Evolutionary conservation across 1,140 invertebrate genomes (phyloP), one percentile per base, ranked within the genome.

Genomic region (Zaprionus gabonicus): DNA sequence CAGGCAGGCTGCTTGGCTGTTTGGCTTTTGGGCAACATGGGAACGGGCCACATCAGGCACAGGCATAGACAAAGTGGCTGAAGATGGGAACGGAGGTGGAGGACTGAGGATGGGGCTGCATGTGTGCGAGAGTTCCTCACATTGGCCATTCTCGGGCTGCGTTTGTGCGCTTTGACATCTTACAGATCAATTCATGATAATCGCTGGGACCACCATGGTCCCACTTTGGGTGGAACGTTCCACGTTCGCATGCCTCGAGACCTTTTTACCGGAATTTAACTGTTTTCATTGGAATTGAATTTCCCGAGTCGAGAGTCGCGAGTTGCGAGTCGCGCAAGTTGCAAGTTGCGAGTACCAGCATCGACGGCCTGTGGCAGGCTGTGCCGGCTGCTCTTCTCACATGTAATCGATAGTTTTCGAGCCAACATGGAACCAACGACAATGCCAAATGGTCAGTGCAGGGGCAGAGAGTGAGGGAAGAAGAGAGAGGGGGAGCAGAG

Each of bases 101-200:
- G 9, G 41, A 41, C 53, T 31, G 13, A 49, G 34, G 49, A 31
- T 51, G 28, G n/a, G 51, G n/a, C 34, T 44, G 44, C 72, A 75
- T 79, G 69, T 72, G 69, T 81, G 70, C 75, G 77, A 63, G 77
- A 63, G 81, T 70, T 65, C 72, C 72, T 55, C n/a, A 41, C 69
- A 78, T 84, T 78, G 81, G 73, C 78, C 59, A 80, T 84, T 81
- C 78, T 85, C 76, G 53, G 31, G 72, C 81, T 77, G 62, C 55
- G 76, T 78, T 86, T 90, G 36, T 66, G 85, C 86, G 85, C 85
- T 90, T 90, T 91, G 88, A 91, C 88, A 91, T 88, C 88, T 91
- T 85, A 91, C 88, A 91, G 88, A 91, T 91, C 88, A 91, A 91
- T 91, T 91, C 88, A 91, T 91, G 88, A 91, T 91, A 91, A 91